Base-by-base conservation (phyloP, 2,113 vertebrate species). In the Haplochromis burtoni region DNA sequence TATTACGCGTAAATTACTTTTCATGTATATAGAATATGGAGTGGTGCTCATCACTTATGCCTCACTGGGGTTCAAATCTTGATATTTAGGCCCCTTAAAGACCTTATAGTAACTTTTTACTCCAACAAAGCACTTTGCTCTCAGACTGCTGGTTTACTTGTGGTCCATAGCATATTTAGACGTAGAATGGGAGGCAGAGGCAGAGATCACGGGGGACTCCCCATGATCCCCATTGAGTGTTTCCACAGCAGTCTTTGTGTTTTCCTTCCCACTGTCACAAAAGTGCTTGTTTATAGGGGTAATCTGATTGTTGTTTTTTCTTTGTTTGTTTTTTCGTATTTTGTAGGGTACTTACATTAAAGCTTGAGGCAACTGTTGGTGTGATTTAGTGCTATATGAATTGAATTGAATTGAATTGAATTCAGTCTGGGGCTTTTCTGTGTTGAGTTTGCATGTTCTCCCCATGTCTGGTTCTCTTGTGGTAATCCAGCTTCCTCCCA, bases 401-500 rank as follows among this genome's bases (percentile, higher is more conserved):
- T 61, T 31, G 8, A 26, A 57, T 24, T 24, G 24, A 24, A 26
- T 26, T 26, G 26, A 61, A 33, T 4, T 19, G 31, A 63, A 35
- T n/a, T 33, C 3, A 63, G 10, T n/a, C 31, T 63, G 59, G 10
- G 59, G 17, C 31, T 63, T 63, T 35, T 63, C 59, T 35, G 59
- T 63, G 31, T 63, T 35, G 59, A 35, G 29, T 35, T 63, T 35
- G 31, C 31, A 35, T 63, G 31, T 63, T 63, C 17, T 66, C 31
- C 4, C 17, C 17, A 66, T 38, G 31, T 66, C 61, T 66, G 61
- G 31, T 66, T n/a, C 61, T 66, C 31, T 66, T n/a, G 17, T 66
- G 31, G 17, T n/a, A 66, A 66, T 66, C 31, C 0, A 66, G 2
- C 0, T n/a, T 66, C 61, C 0, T 35, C 61, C 5, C 61, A n/a